Evolutionary conservation across 2,797 vertebrate genomes (phyloP), one percentile per base, ranked within the genome.

Genomic region (Ataeniobius toweri): DNA sequence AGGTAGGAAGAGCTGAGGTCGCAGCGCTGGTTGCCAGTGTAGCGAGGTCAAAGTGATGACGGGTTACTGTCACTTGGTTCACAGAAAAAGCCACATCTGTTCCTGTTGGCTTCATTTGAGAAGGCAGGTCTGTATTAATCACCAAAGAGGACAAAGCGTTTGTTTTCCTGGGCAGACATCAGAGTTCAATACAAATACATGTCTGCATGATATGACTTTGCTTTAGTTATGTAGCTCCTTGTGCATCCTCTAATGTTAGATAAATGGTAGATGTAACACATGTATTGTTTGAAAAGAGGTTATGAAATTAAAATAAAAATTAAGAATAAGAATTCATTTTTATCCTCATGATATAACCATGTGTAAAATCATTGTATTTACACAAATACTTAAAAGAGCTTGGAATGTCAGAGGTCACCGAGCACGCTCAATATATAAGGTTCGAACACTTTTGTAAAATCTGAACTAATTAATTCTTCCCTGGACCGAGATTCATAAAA

Each of bases 1-100:
- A 68, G 22, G 65, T n/a, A 82, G 74, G 69, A 75, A 28, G 31
- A 61, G 31, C 67, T 76, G 72, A 67, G 68, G 73, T 75, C 77
- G 31, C 51, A 24, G 24, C 68, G 75, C 48, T 74, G 58, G 48
- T 82, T 46, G 24, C 71, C 84, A 58, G 53, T n/a, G 63, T 24
- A 75, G 31, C 77, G 24, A 73, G 75, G 71, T 63, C 53, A 55
- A 28, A 75, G 73, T 6, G 53, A 79, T 48, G 81, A 75, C 20
- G 46, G 22, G 48, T 53, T 65, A 74, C 61, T 67, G 73, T 20
- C 41, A 61, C 14, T 28, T 80, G 50, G 41, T 53, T 76, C 58
- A 51, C 36, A 58, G 24, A 6, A 41, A 26, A 44, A 44, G n/a
- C 3, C 28, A 71, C 3, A 1, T 68, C 72, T 72, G 70, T 67